Evolutionary conservation across 2,113 vertebrate species (phyloP), one percentile per base, ranked within the genome.

Genomic region (Forbesichthys agassizii): DNA sequence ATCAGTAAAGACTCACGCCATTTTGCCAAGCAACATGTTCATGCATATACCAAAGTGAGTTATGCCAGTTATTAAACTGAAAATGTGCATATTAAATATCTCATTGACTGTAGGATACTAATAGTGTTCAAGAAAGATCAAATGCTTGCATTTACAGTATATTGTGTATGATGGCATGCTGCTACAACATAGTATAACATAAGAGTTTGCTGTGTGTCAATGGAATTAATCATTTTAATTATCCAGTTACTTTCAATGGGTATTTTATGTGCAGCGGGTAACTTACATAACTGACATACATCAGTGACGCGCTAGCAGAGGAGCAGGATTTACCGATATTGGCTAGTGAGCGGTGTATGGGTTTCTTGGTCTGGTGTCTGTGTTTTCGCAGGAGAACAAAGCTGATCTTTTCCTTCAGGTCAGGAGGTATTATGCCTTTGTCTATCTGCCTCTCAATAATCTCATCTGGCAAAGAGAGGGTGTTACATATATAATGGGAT

Each of bases 341-440:
- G 0, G 91, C 96, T 69, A 98, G 76, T 0, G 97, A 99, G 36
- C 95, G 94, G 74, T 98, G 97, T 78, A 98, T 98, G 0, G 98
- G 95, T 66, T 98, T 99, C 92, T 98, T 99, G 90, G 96, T 99
- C 78, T 99, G 97, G 88, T 99, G 98, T 3, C 95, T 94, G 76
- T 99, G 98, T 75, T 95, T 98, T 75, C 98, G 92, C 84, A 99
- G 90, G 18, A 99, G 92, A 9, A 99, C 94, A 0, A 91, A 99
- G 80, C 92, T 96, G 78, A 99, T 94, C 87, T 96, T 94, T 1
- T 99, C 97, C 68, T 95, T 87, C 58, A 98, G 93, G 33, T 98
- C 96, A 0, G 95, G 93, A 48, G 92, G 89, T 11, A 98, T 86
- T 79, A 95, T 88, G 12, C 96, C 96, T 0, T 96, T 96, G 71